phyloP scores from a whole-genome alignment of 2,888 invertebrate species.

The Panzeria rudis region DNA sequence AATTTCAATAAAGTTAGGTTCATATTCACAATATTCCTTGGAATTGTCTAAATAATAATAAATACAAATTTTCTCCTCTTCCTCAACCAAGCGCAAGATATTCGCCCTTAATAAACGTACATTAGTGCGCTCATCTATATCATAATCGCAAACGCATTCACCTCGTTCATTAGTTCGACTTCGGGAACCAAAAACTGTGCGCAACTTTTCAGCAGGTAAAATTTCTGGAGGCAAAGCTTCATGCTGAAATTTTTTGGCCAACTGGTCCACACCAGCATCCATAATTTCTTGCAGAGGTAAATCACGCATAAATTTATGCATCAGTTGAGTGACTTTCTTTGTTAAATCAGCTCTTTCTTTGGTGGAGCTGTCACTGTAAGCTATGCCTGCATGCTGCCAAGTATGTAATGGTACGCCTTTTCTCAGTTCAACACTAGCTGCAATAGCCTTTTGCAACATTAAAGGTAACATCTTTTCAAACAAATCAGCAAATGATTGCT shows the following conservation, averaged over 20 bases:
- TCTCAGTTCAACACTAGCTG: slow-evolving; percentile 89
- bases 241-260: slow-evolving; percentile 93
- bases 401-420: slow-evolving; percentile 92
- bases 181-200: slow-evolving; percentile 90
- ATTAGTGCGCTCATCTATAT: slow-evolving; percentile 84
- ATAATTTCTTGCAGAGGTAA: slow-evolving; percentile 87
- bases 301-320: slow-evolving; percentile 65
- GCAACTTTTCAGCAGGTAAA: slow-evolving; percentile 87
- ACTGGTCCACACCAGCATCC: slow-evolving; percentile 92
- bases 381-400: slow-evolving; percentile 89
- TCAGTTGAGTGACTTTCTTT: slow-evolving; percentile 74
- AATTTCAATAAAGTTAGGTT: slow-evolving; percentile 90
- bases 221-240: slow-evolving; percentile 94
- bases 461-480: slow-evolving; percentile 91
- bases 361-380: slow-evolving; percentile 85
- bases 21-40: slow-evolving; percentile 92
- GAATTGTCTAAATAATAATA: slow-evolving; percentile 95
- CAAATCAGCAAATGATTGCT: slow-evolving; percentile 94
- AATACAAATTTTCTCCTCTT: slow-evolving; percentile 86
- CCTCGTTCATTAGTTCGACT: slow-evolving; percentile 88
- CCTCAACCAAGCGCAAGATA: slow-evolving; percentile 86
- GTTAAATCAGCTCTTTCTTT: slow-evolving; percentile 85
- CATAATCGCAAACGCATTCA: slow-evolving; percentile 77
- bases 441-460: slow-evolving; percentile 89
- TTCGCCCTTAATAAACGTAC: slow-evolving; percentile 86